Evolutionary conservation across 2,113 vertebrate genomes (phyloP).

Genomic region (Jaculus jaculus): DNA sequence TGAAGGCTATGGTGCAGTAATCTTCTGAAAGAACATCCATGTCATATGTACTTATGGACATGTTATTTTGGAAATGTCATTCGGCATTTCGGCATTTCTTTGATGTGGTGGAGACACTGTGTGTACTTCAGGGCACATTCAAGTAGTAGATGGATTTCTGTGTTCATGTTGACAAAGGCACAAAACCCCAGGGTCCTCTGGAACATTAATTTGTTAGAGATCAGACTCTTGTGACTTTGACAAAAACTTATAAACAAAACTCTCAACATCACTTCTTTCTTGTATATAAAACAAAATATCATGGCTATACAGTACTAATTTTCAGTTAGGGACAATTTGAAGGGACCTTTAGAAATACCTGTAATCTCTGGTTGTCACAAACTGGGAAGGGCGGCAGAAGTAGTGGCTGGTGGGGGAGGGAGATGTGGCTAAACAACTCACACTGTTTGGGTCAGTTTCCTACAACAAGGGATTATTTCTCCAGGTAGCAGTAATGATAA

Average conservation of each 20-base stretch:
- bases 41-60: background rate
- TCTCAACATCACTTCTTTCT: background rate
- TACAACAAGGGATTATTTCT: no score
- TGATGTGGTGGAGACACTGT: background rate
- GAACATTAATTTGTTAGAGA: slow-evolving; percentile 11
- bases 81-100: background rate
- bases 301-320: background rate
- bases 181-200: background rate
- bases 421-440: background rate
- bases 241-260: background rate
- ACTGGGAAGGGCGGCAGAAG: accelerated
- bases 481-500: accelerated
- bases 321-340: background rate
- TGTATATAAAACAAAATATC: background rate
- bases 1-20: background rate
- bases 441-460: background rate
- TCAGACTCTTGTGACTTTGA: background rate
- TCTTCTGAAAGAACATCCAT: background rate
- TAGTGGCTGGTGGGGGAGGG: background rate
- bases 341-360: background rate
- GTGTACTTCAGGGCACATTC: background rate
- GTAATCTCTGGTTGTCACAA: background rate
- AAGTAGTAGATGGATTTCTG: background rate
- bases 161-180: background rate
- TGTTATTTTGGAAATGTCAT: background rate